phyloP scores from a whole-genome alignment of 2,113 vertebrate genomes.

The Caloenas nicobarica region DNA sequence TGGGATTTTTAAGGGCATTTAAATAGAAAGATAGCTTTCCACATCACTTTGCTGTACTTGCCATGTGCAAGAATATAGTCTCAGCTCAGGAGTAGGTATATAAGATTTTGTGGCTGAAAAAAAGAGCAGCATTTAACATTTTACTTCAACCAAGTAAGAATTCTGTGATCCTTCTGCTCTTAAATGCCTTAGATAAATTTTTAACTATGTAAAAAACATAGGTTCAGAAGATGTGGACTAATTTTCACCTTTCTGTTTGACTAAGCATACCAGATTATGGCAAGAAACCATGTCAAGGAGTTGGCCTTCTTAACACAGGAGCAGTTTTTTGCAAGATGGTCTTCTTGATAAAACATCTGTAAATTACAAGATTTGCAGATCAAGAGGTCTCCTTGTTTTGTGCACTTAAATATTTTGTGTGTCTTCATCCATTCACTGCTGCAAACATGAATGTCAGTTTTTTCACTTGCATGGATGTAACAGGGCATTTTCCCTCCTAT shows the following conservation, averaged over 20 bases:
- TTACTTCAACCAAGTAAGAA: neutral
- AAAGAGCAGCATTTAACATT: neutral
- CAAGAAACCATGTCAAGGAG: neutral
- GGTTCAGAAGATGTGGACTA: neutral
- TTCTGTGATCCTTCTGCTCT: neutral
- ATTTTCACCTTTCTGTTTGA: neutral
- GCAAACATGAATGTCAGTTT: neutral
- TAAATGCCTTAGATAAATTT: neutral
- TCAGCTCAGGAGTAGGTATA: neutral
- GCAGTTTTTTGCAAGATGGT: neutral
- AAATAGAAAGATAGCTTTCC: neutral
- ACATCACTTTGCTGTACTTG: accelerated
- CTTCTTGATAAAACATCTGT: neutral
- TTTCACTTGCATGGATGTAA: neutral
- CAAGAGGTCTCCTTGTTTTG: neutral
- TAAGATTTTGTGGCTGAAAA: neutral
- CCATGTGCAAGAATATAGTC: neutral
- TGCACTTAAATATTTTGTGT: neutral
- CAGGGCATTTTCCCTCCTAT: neutral
- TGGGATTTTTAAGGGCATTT: neutral
- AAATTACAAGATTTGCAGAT: neutral
- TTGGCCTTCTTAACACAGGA: neutral
- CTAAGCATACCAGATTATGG: neutral
- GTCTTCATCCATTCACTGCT: neutral
- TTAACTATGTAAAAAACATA: neutral